Evolutionary conservation across 2,888 invertebrate species (phyloP), one percentile per base, ranked within the genome.

Genomic region (Gasteruption jaculator): DNA sequence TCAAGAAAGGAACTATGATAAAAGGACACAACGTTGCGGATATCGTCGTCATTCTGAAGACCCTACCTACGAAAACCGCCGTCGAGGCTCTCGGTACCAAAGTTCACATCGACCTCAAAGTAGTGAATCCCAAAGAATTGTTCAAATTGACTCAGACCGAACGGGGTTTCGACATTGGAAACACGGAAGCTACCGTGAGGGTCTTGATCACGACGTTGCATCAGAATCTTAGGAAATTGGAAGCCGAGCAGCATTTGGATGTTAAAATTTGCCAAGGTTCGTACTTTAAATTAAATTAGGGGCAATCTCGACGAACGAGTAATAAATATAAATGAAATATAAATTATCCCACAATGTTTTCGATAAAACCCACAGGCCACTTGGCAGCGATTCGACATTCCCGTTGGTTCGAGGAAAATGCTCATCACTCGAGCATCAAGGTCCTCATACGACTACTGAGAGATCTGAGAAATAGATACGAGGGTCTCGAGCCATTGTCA

Each of bases 331-430:
- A 27, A 36, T 15, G 4, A 31, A 20, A 14, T 12, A 33, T 37
- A 11, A 20, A 5, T 5, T 32, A 32, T n/a, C 18, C 11, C 14
- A 7, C n/a, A 29, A 18, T 16, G 3, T 20, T 19, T 29, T 4
- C 12, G 14, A 4, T 21, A 21, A 33, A 19, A 32, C 11, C 37
- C 39, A 31, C 24, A 71, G 84, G 89, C 39, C 94, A 96, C 69
- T 74, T 95, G 60, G 91, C 93, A 0, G 92, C 95, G 0, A 93
- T 97, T 48, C 79, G 95, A 18, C 97, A 97, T 71, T 90, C 92
- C 44, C 82, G 94, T 19, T 99, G 97, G 97, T 96, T 96, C 69
- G 96, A 96, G 65, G 96, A 96, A 70, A 94, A 95, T 63, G 94
- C 93, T 0, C 93, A 91, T 66, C 95, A 96, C 71, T 94, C 95